Evolutionary conservation across 2,797 vertebrate species (phyloP), one percentile per base, ranked within the genome.

Genomic region (Acomys russatus): DNA sequence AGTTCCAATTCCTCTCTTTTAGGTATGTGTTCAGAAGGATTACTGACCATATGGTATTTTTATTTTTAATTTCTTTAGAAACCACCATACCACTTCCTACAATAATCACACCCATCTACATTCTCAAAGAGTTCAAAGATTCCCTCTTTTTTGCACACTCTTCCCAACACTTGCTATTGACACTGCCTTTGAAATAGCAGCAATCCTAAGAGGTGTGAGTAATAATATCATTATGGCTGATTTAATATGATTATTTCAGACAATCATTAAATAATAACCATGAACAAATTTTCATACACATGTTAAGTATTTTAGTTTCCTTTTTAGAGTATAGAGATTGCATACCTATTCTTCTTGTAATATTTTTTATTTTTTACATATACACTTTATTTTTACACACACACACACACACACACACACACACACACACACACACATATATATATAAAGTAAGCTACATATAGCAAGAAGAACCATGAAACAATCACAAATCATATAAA

Each of bases 61-160:
- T 76, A 64, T 56, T 89, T 92, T 83, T 74, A 89, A 83, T 83
- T 56, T 64, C 79, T 44, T 83, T n/a, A 76, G 78, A 51, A 66
- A 28, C 14, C 3, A 33, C 49, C 38, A 30, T 20, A 61, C 33
- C 68, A 49, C 28, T 77, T 74, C 5, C 79, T 35, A 15, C 35
- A 68, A 7, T 76, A 63, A 70, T 64, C 33, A 15, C 38, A 88
- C 28, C 30, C 25, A 56, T 28, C 22, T 22, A 35, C 33, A 68
- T 56, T 49, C n/a, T 23, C 35, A 94, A 66, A 66, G 20, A 33
- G 28, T 38, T 14, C 22, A 90, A 74, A 59, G n/a, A 9, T 59
- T 25, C 3, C 59, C 5, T 49, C 1, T n/a, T 56, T 76, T 66
- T 38, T n/a, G n/a, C 2, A 51, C 6, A 0, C 1, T 15, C 28